phyloP scores from a whole-genome alignment of 2,888 invertebrate species.

The Xestia c-nigrum region DNA sequence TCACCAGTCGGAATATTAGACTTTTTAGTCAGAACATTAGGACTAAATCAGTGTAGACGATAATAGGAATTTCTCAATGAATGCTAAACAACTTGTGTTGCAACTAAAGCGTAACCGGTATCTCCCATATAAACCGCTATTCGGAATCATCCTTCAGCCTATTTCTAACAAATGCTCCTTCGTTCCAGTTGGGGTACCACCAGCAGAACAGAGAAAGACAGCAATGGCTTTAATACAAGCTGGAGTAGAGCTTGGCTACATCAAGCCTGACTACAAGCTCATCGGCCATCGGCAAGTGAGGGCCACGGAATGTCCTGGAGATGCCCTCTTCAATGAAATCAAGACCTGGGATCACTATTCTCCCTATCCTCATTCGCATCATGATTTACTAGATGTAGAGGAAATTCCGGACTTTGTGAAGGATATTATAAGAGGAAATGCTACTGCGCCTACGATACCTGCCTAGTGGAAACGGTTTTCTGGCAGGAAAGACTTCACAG shows the following conservation, averaged over 20 bases:
- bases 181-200: constrained; percentile 90
- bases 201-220: constrained; percentile 90
- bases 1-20: not conserved
- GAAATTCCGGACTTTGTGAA: constrained; percentile 56
- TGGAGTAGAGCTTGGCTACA: constrained; percentile 91
- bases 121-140: not conserved
- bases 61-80: not conserved
- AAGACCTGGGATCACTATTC: constrained; percentile 91
- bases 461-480: not conserved
- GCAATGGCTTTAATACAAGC: constrained; percentile 91
- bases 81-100: not conserved
- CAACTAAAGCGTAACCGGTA: not conserved
- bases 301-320: constrained; percentile 92
- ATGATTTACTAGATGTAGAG: constrained; percentile 61
- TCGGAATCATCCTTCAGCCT: not conserved
- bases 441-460: not conserved
- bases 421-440: constrained; percentile 44
- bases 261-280: constrained; percentile 79
- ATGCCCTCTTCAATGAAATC: constrained; percentile 91
- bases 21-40: not conserved
- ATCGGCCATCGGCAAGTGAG: constrained; percentile 76
- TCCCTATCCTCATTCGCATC: constrained; percentile 68
- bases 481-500: not conserved
- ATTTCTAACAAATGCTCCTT: not conserved
- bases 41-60: not conserved